Percentiles rank a stretch among this genome's conserved stretches.
Evolutionary conservation across 2,888 invertebrate species (phyloP).

Genomic region (Lasioglossum villosulum): DNA sequence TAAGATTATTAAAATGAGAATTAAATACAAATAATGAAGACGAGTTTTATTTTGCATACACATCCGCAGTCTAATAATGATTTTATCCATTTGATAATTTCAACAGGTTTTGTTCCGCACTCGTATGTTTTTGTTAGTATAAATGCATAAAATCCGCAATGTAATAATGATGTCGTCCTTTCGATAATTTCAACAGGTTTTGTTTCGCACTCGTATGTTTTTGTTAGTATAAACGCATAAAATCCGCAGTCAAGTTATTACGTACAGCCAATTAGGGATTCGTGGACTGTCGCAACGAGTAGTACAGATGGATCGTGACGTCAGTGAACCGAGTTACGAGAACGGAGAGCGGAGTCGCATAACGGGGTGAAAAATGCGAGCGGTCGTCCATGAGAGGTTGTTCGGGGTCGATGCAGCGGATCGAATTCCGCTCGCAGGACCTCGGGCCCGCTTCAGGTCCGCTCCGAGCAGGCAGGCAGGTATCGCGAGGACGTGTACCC

Average conservation of each 20-base stretch:
- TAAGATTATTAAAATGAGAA: too few species aligned
- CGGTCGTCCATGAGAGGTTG: not conserved
- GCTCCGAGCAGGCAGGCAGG: constrained; percentile 2
- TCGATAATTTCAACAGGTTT: too few species aligned
- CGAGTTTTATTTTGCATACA: too few species aligned
- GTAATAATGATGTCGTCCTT: too few species aligned
- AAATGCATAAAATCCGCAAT: too few species aligned
- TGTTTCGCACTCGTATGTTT: too few species aligned
- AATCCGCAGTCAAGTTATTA: not conserved
- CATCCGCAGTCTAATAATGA: too few species aligned
- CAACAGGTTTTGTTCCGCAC: too few species aligned
- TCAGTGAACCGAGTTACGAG: constrained; percentile 4
- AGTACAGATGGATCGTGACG: not conserved
- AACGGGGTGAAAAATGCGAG: constrained; percentile 10
- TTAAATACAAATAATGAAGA: too few species aligned
- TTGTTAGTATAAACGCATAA: not conserved
- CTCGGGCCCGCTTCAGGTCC: not conserved
- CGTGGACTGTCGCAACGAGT: not conserved
- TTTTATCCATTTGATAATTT: too few species aligned
- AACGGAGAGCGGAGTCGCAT: not conserved
- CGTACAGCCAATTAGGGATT: not conserved
- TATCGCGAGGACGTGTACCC: constrained; percentile 17
- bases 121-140: too few species aligned
- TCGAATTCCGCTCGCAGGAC: constrained; percentile 22
- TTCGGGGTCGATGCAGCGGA: not conserved